These are phyloP conservation scores for Eupithecia dodoneata DNA, from an alignment of 2,888 invertebrate genomes.

Conservation along the genomic window DNA sequence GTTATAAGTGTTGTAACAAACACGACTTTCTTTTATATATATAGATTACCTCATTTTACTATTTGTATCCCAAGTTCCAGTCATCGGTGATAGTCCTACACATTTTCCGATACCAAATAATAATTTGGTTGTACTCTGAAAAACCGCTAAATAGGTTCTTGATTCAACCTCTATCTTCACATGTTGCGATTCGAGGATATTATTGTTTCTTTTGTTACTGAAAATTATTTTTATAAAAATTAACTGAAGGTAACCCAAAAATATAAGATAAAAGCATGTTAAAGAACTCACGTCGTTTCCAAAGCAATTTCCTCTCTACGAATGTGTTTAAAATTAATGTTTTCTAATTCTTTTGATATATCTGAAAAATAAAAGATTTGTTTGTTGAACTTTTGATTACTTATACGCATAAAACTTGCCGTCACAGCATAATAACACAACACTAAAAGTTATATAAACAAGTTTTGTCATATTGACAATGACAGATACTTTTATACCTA, in stretches of 20 bases:
- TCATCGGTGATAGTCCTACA: slow-evolving; percentile 60
- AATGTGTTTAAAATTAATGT: slow-evolving; percentile 27
- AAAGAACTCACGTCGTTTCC: neutral
- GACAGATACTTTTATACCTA: neutral
- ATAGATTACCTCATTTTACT: slow-evolving; percentile 60
- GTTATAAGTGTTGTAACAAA: no score
- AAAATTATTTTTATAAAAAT: neutral
- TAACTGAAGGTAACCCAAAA: neutral
- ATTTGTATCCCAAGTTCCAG: slow-evolving; percentile 50
- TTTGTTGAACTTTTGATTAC: neutral
- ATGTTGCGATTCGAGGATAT: neutral
- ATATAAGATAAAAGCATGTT: neutral
- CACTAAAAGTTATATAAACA: neutral
- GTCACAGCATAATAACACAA: neutral
- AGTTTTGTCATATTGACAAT: neutral
- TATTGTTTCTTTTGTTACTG: neutral
- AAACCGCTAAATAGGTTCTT: slow-evolving; percentile 48
- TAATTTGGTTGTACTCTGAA: slow-evolving; percentile 57
- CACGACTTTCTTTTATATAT: no score
- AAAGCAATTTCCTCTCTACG: neutral
- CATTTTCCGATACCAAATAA: slow-evolving; percentile 54
- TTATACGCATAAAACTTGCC: neutral
- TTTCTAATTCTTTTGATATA: slow-evolving; percentile 49
- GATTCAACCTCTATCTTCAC: slow-evolving; percentile 9
- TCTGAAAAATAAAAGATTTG: slow-evolving; percentile 44